phyloP scores from a whole-genome alignment of 2,888 invertebrate genomes.

The Ophioninae sp. region DNA sequence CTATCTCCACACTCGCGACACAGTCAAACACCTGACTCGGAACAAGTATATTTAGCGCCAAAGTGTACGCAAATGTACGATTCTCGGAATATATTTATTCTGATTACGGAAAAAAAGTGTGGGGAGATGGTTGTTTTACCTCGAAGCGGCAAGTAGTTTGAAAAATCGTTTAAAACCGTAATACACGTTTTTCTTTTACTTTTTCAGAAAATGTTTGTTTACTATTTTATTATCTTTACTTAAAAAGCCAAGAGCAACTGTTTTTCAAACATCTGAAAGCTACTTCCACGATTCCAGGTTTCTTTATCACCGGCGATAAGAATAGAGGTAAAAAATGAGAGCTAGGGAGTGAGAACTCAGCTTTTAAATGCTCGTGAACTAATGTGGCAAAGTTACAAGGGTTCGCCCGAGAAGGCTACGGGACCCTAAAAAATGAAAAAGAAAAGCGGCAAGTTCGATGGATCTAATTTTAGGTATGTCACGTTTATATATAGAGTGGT shows the following conservation, averaged over 20 bases:
- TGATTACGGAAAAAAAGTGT: background rate
- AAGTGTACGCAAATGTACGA: background rate
- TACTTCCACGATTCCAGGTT: background rate
- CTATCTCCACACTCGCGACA: background rate
- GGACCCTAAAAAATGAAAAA: slow-evolving; percentile 17
- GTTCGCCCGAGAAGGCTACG: background rate
- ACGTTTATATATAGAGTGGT: slow-evolving; percentile 32
- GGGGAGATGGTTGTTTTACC: background rate
- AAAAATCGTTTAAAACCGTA: background rate
- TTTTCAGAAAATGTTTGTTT: no score
- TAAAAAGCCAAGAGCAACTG: background rate
- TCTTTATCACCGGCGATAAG: background rate
- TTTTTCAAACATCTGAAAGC: background rate
- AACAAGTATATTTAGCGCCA: background rate
- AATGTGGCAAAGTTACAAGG: background rate
- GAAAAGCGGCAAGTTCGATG: slow-evolving; percentile 22
- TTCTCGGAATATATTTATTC: background rate
- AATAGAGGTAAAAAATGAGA: background rate
- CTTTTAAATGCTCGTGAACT: background rate
- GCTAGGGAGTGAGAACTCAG: background rate
- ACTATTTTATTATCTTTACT: no score
- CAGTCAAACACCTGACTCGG: background rate
- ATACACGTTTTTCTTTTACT: no score
- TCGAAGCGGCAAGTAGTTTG: background rate
- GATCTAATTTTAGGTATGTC: slow-evolving; percentile 63